Base-by-base conservation (phyloP, 2,888 invertebrate genomes). In the Cotesia congregata region DNA sequence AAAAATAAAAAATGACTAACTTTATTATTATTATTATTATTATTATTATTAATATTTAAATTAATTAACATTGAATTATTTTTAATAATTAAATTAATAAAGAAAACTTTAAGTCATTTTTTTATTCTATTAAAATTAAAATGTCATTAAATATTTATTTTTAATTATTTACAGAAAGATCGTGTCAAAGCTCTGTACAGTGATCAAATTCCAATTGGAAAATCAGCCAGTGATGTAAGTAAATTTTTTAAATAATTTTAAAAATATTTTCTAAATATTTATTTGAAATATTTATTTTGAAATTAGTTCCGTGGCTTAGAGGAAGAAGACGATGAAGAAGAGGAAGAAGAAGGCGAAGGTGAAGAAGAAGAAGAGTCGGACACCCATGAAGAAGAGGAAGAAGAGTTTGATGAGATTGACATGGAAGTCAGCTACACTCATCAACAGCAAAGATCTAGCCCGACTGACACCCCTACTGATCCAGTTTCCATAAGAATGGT, bases 141-240 rank as follows among this genome's bases (percentile, higher is more conserved):
- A 17, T 60, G 41, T 41, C 20, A 41, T 3, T 50, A 2, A 20
- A 60, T 20, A 30, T 15, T 40, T 20, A 4, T 20, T 30, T 7
- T 41, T 41, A 20, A 38, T 30, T n/a, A 20, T 74, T 82, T 85
- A 64, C 75, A 89, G 89, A 84, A 85, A 72, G 89, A 89, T 71
- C 86, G 86, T 30, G 84, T 88, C 60, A 82, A 86, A 70, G 83
- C 84, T 12, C 86, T 87, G 78, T 85, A 88, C 3, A 87, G 85
- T 74, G 93, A 94, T 83, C 86, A 93, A 74, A 91, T 92, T 74
- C 94, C 94, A 0, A 91, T 94, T 80, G 94, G 94, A 39, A 94
- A 93, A 89, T 91, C 92, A 39, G 90, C 92, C 3, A 91, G 92
- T 50, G 92, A 93, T 86, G 93, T 93, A 85, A 90, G 90, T 78